Evolutionary conservation across 2,797 vertebrate species (phyloP).

Genomic region (Chloroceryle inda): DNA sequence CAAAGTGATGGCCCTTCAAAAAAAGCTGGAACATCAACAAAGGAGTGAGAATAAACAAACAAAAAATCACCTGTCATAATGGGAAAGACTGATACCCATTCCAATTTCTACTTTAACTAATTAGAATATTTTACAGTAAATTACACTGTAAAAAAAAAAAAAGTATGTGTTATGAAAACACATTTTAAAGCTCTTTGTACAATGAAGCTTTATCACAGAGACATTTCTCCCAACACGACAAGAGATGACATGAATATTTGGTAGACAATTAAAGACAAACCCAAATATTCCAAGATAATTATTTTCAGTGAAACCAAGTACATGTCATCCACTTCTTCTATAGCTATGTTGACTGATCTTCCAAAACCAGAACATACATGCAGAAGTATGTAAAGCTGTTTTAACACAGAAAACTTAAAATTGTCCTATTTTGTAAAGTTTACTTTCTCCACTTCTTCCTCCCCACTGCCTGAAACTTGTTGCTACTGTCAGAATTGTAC

Average conservation of each 20-base stretch:
- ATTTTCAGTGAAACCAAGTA: neutral
- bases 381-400: neutral
- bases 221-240: neutral
- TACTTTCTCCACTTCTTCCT: neutral
- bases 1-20: neutral
- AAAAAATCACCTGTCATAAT: neutral
- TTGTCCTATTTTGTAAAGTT: neutral
- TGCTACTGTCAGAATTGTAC: neutral
- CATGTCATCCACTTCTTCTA: neutral
- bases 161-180: neutral
- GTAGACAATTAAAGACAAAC: neutral
- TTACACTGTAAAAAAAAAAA: neutral
- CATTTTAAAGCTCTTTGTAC: neutral
- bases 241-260: neutral
- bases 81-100: neutral
- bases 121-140: neutral
- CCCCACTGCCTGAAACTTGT: accelerated
- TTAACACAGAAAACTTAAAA: neutral
- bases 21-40: neutral
- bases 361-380: neutral
- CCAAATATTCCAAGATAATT: neutral
- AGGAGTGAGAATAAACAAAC: neutral
- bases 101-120: neutral
- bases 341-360: neutral
- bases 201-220: neutral